Evolutionary conservation across 1,140 invertebrate species (phyloP), one percentile per base, ranked within the genome.

Genomic region (Ostrea denselamellosa): DNA sequence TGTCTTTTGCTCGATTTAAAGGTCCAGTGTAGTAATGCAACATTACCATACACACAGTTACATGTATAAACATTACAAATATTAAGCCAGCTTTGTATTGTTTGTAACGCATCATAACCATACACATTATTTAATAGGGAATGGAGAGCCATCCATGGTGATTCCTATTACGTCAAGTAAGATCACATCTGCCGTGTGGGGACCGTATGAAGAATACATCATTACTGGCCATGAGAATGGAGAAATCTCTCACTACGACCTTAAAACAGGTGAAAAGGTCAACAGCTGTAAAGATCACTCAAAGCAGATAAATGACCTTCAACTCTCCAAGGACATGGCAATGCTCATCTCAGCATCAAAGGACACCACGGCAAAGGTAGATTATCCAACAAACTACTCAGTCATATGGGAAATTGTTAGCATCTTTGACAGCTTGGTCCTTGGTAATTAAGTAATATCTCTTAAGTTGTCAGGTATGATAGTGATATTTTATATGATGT

Each of bases 261-360:
- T 98, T 0, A 97, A 97, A 94, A 97, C 97, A 91, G 97, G 97
- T 17, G 97, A 98, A 91, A 97, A 97, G 93, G 94, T 97, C 7
- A 84, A 90, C 25, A 82, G 65, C 12, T 96, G 97, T 19, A 96
- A 97, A 89, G 97, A 97, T 89, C 99, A 99, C 94, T 96, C 96
- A 0, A 96, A 96, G 71, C 96, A 97, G 90, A 99, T 99, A 87
- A 99, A 98, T 94, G 98, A 99, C 93, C 98, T 99, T 97, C 98
- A 99, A 94, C 96, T 97, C 89, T 98, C 97, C 65, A 97, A 97
- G 92, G 98, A 99, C 94, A 97, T 97, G 25, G 98, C 97, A 3
- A 98, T 99, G 98, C 98, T 99, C 92, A 98, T 99, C 19, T 98
- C 98, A 7, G 98, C 98, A 5, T 99, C 98, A 98, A 95, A 98